Evolutionary conservation across 2,113 vertebrate species (phyloP), one percentile per base, ranked within the genome.

Genomic region (Pardalotus punctatus): DNA sequence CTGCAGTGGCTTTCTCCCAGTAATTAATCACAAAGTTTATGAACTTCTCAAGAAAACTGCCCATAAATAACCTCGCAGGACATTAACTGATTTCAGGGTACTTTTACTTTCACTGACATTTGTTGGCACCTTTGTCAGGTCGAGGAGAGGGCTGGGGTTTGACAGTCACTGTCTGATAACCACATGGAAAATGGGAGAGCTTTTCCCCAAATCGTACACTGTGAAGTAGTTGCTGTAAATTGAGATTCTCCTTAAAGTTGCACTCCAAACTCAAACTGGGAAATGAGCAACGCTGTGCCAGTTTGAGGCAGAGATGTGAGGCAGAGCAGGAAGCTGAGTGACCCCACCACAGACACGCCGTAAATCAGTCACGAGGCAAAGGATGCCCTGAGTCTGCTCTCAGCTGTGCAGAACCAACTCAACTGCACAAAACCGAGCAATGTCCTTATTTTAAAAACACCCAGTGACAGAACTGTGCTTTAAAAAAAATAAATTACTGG

Each of bases 331-430:
- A 81, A 70, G 33, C 19, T 5, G 10, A 70, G 47, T 45, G 47
- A 85, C 84, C 84, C 43, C 23, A 36, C 13, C 72, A 47, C 0
- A 14, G 42, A 24, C 67, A 24, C 1, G 0, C 10, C 35, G 62
- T 7, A 35, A 67, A 17, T 28, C 35, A 42, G 42, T 10, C 3
- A 0, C 11, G 2, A 27, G 5, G 42, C 38, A 73, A 45, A 56
- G 47, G 56, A 50, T 2, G 1, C 5, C 15, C 14, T 25, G 15
- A 43, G 10, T 38, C 50, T 70, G 12, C 36, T 79, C 45, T 40
- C 61, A 56, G 56, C 31, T 48, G 10, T 28, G 17, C 50, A 15
- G 28, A 82, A 29, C 36, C 47, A 62, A 61, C 20, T 43, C 38
- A 33, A 3, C 61, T 45, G 51, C 78, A 64, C 47, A 76, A 71